Evolutionary conservation across 2,888 invertebrate species (phyloP), one percentile per base, ranked within the genome.

Genomic region (Aphidius colemani): DNA sequence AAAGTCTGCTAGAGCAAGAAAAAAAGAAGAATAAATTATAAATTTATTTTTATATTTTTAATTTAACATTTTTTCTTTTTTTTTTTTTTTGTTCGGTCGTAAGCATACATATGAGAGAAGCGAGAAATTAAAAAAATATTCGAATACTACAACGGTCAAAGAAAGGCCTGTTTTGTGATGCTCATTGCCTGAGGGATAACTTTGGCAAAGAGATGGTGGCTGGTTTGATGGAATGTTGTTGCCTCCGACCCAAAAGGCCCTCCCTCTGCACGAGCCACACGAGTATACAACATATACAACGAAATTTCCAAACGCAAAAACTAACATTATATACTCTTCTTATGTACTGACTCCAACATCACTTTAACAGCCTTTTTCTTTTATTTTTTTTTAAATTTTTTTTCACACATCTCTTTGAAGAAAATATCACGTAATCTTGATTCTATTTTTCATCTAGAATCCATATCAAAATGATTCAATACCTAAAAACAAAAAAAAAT

Each of bases 151-250:
- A 50, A 44, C 43, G 51, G 50, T 43, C 13, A 50, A 49, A 30
- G 30, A 43, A 10, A 39, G 46, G 11, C 50, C 40, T 43, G 59
- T 53, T 44, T 51, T 43, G 74, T 71, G 69, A 30, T 30, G 30
- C 30, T 30, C 70, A 72, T 74, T 70, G 76, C 76, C 73, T 66
- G 74, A 69, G 76, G 77, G 75, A 73, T 75, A 74, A 64, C 53
- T 64, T 59, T 72, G 72, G 73, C 73, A 71, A 72, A 76, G 76
- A 81, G 80, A 80, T 81, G 81, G 78, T 79, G 79, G 79, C 80
- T 80, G 79, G 76, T 79, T 81, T 81, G 81, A 81, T 81, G 80
- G 81, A 81, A 81, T 81, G 81, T 75, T 77, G 80, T 78, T 77
- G 78, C 78, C 77, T 75, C 74, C 72, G 73, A 74, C 72, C 71